These are phyloP conservation scores for Caprella mutica DNA, from an alignment of 2,888 invertebrate species.

Conservation along the genomic window DNA sequence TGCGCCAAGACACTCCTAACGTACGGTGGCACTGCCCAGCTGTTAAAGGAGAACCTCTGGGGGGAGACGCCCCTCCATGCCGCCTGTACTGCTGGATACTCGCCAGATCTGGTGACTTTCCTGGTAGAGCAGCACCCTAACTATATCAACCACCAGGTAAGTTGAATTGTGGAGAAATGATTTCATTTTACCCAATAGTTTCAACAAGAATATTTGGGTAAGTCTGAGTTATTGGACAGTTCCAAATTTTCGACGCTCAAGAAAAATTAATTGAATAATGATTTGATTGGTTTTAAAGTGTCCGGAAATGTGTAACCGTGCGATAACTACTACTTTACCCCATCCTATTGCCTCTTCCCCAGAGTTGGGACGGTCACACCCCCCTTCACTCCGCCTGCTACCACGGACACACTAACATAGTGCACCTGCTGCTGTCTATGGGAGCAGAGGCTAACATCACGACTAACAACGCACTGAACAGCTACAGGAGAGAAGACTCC, in stretches of 20 bases:
- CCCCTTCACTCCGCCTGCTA: conserved; percentile 45
- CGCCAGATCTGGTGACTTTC: conserved; percentile 42
- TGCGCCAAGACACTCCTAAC: conserved; percentile 41
- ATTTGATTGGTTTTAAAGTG: no score
- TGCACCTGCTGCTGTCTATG: conserved; percentile 43
- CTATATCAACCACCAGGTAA: conserved; percentile 43
- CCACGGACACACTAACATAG: conserved; percentile 43
- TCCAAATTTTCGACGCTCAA: neutral
- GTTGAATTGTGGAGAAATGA: neutral
- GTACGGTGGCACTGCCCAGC: conserved; percentile 22
- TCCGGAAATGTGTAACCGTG: no score
- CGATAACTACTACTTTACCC: no score
- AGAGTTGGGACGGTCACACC: conserved; percentile 43
- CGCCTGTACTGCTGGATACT: conserved; percentile 43
- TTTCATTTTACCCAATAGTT: neutral
- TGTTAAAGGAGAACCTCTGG: conserved; percentile 42
- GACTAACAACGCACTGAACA: conserved; percentile 37
- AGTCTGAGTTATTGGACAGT: neutral
- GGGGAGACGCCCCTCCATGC: conserved; percentile 44
- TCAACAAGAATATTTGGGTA: neutral
- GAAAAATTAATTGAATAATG: neutral
- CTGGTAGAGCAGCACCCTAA: conserved; percentile 42
- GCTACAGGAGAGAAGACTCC: conserved; percentile 35
- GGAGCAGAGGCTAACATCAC: conserved; percentile 43
- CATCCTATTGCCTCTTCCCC: neutral